Conservation (phyloP, 2,888 invertebrate species). For the Nematopogon swammerdamellus region DNA sequence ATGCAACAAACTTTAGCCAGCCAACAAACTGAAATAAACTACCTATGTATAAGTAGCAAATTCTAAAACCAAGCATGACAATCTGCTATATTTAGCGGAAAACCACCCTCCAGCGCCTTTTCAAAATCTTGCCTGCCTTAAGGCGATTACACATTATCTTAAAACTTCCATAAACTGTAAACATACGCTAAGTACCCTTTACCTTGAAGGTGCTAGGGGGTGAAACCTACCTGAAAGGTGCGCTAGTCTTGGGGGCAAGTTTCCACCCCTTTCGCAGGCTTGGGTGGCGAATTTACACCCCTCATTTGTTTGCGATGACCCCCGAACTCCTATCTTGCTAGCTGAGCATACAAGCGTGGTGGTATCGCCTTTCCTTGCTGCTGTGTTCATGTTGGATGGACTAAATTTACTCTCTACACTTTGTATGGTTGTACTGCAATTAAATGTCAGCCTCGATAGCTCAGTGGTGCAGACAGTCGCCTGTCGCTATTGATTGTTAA, state of each 20-base stretch:
- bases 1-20: no score
- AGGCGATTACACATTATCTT: background rate
- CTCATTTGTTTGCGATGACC: slow-evolving; percentile 69
- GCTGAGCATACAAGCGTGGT: slow-evolving; percentile 11
- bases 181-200: background rate
- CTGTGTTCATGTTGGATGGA: background rate
- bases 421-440: no score
- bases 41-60: no score
- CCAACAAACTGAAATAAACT: no score
- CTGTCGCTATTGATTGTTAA: no score
- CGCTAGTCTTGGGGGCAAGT: slow-evolving; percentile 16
- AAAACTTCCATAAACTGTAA: background rate
- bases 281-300: slow-evolving; percentile 59
- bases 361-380: background rate
- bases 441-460: no score
- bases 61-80: no score
- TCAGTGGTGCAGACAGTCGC: no score
- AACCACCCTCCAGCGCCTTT: background rate
- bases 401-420: no score
- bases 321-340: slow-evolving; percentile 39
- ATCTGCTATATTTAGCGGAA: no score
- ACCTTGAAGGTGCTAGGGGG: background rate
- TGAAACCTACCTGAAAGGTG: slow-evolving; percentile 32
- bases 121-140: background rate
- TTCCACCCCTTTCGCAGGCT: no score